These are phyloP conservation scores for Caenorhabditis brenneri DNA, from an alignment of 1,140 invertebrate species.

Conservation along the genomic window DNA sequence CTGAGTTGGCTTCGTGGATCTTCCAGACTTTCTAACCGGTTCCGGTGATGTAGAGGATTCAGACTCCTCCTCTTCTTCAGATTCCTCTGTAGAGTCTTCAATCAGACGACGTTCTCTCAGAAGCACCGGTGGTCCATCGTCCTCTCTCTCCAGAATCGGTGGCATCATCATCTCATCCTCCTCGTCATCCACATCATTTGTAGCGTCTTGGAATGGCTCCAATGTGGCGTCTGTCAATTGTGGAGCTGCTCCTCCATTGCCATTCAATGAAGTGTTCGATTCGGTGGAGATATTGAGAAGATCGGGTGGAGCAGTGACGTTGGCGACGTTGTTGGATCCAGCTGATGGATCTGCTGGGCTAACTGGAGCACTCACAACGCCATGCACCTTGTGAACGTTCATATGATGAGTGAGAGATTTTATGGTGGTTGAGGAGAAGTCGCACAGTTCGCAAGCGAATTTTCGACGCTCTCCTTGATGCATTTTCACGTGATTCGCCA, in stretches of 20 bases:
- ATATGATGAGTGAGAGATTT: conserved; percentile 16
- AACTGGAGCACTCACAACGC: not conserved
- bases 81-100: not conserved
- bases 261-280: no score
- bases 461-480: not conserved
- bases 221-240: not conserved
- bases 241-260: no score
- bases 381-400: not conserved
- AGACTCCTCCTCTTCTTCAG: not conserved
- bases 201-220: not conserved
- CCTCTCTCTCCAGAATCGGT: not conserved
- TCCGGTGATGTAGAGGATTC: not conserved
- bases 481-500: conserved; percentile 10
- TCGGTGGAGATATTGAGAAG: not conserved
- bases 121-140: no score
- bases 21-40: not conserved
- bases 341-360: not conserved
- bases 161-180: not conserved
- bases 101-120: no score
- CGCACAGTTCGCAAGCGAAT: conserved; percentile 1
- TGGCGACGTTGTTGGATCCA: no score
- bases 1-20: not conserved
- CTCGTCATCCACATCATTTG: not conserved
- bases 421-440: not conserved
- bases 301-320: not conserved